Evolutionary conservation across 2,797 vertebrate genomes (phyloP).

Genomic region (Trachurus trachurus): DNA sequence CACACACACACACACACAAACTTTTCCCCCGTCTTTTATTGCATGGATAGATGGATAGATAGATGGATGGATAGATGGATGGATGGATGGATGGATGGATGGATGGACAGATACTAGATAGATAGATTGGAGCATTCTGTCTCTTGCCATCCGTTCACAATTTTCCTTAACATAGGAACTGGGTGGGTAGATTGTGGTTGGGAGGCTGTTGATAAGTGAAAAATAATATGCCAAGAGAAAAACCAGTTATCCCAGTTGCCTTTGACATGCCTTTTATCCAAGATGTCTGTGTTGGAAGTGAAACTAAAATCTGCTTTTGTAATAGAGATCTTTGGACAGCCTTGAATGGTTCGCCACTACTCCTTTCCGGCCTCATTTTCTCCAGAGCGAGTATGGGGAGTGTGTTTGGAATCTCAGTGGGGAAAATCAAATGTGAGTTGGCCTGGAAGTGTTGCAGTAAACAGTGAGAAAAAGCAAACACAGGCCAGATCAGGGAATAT

Average conservation of each 20-base stretch:
- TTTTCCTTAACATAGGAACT: constrained; percentile 75
- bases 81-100: background rate
- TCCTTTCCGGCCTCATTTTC: constrained; percentile 79
- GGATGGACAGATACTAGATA: constrained; percentile 20
- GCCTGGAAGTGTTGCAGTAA: constrained; percentile 85
- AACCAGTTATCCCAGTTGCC: constrained; percentile 81
- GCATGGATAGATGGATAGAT: constrained; percentile 47
- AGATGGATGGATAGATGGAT: constrained; percentile 4
- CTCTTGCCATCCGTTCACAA: constrained; percentile 80
- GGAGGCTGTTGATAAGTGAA: constrained; percentile 84
- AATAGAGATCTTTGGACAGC: constrained; percentile 82
- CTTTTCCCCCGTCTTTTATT: constrained; percentile 44
- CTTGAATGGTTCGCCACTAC: constrained; percentile 81
- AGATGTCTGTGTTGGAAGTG: constrained; percentile 79
- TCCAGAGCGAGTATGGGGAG: constrained; percentile 69
- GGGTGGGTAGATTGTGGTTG: constrained; percentile 68
- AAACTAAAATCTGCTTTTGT: constrained; percentile 84
- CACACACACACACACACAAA: background rate
- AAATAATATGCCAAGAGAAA: constrained; percentile 86
- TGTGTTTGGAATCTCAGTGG: constrained; percentile 77
- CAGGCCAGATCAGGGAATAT: constrained; percentile 81
- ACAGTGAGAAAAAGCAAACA: constrained; percentile 82
- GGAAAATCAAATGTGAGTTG: constrained; percentile 81
- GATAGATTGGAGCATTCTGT: constrained; percentile 66
- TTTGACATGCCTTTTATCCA: constrained; percentile 83